Base-by-base conservation (phyloP, 1,140 invertebrate species). In the Apolygus lucorum region DNA sequence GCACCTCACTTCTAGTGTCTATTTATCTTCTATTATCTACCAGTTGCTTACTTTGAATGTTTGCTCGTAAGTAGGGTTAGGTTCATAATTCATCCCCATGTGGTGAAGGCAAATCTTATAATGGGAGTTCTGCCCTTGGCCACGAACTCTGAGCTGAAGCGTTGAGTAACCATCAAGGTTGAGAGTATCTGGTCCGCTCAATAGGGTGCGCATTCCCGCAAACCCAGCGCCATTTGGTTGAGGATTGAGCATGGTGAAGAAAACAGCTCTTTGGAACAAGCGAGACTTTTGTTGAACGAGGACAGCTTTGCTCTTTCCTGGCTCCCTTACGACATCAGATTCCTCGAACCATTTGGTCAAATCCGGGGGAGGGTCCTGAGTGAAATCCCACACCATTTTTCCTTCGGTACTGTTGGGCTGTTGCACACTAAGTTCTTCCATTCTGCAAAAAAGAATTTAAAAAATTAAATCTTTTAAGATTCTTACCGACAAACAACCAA, bases 171-270 rank as follows among this genome's bases (percentile, higher is more conserved):
- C 76, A 0, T 78, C 78, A 1, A 88, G 74, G 76, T 88, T 76
- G 13, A 82, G 75, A 25, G 77, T 62, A 2, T 79, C 79, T 2
- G 76, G 66, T 0, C 78, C 83, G n/a, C n/a, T n/a, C n/a, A n/a
- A n/a, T n/a, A n/a, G n/a, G 0, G 78, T 83, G 42, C 81, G 76
- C 63, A 86, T 80, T 11, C 87, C 87, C 52, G 86, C 86, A 77
- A 89, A 88, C 2, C 86, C 85, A 28, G 88, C 88, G 1, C 87
- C 87, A 72, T 88, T 88, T 8, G 82, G 79, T 77, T 88, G 87
- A 2, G 87, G 87, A 76, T 88, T 88, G 2, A 89, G 75, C 17
- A 88, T 73, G 1, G 84, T 83, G 72, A 89, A 89, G 69, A 89
- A 84, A 73, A 89, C 78, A 0, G 83, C 87, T 74, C 84, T 77